Percentiles rank a stretch among this genome's conserved stretches.
Conservation (phyloP, 2,113 vertebrate genomes). For the Triplophysa rosa region DNA sequence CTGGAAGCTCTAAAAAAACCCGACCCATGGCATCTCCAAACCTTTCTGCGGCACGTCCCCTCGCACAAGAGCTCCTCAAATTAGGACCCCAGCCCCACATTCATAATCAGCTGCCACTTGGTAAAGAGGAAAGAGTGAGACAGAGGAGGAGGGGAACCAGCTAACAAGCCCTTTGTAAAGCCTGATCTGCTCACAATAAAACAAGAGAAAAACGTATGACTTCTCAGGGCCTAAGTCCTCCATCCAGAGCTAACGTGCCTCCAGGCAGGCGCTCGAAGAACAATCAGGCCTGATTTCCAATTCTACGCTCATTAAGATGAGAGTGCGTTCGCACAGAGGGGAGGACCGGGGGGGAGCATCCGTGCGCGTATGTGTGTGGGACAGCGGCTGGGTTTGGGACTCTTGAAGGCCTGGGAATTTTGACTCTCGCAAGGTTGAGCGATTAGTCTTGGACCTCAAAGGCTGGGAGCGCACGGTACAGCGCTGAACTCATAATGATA, state of each 20-base stretch:
- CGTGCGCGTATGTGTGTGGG: conserved; percentile 57
- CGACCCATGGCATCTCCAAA: conserved; percentile 60
- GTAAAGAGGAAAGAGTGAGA: conserved; percentile 71
- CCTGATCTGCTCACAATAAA: conserved; percentile 76
- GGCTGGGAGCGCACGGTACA: conserved; percentile 19
- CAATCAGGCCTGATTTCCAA: conserved; percentile 73
- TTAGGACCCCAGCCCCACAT: conserved; percentile 72
- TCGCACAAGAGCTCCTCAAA: conserved; percentile 75
- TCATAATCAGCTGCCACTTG: conserved; percentile 76
- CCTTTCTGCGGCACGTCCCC: conserved; percentile 67
- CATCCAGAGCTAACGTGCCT: conserved; percentile 73
- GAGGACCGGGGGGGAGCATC: conserved; percentile 54
- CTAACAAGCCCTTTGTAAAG: conserved; percentile 79
- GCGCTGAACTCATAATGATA: background rate
- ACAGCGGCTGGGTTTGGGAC: conserved; percentile 7
- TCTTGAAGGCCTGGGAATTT: conserved; percentile 39
- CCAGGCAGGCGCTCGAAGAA: conserved; percentile 75
- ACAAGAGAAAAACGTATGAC: conserved; percentile 67
- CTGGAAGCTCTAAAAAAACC: conserved; percentile 63
- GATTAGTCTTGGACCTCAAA: conserved; percentile 39
- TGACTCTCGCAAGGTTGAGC: conserved; percentile 32
- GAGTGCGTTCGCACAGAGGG: conserved; percentile 70
- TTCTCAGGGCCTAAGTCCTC: conserved; percentile 67
- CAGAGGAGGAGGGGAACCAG: conserved; percentile 49
- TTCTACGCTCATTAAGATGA: conserved; percentile 75